Evolutionary conservation across 2,888 invertebrate species (phyloP).

Genomic region (Thelaira solivaga): DNA sequence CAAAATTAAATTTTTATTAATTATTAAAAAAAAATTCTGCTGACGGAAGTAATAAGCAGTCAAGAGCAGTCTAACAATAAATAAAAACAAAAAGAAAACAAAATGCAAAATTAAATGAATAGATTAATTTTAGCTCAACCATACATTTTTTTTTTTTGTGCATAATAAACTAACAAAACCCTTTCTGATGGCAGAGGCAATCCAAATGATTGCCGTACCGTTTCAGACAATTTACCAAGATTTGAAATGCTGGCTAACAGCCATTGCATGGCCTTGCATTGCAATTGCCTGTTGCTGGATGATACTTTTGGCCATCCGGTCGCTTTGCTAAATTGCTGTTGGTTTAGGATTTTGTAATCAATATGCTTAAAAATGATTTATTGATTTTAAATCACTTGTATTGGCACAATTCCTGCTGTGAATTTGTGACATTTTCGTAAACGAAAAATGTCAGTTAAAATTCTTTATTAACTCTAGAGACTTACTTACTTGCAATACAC

Average conservation of each 20-base stretch:
- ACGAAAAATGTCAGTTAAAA: conserved; percentile 76
- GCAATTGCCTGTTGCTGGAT: too few relatives aligned
- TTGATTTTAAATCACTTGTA: conserved; percentile 77
- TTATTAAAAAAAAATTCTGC: too few relatives aligned
- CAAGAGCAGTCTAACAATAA: neutral
- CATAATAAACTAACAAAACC: conserved; percentile 5
- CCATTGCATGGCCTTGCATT: too few relatives aligned
- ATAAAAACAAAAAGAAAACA: too few relatives aligned
- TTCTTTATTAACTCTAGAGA: conserved; percentile 70
- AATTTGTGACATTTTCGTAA: conserved; percentile 76
- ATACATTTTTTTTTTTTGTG: neutral
- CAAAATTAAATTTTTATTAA: too few relatives aligned
- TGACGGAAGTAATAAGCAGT: neutral
- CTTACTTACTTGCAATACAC: neutral
- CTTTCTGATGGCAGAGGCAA: conserved; percentile 24
- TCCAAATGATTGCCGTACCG: conserved; percentile 3
- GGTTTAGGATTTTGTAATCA: conserved; percentile 66
- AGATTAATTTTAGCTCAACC: too few relatives aligned
- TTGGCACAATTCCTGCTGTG: conserved; percentile 76
- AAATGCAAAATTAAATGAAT: too few relatives aligned
- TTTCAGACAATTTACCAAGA: conserved; percentile 3
- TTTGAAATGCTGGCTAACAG: neutral
- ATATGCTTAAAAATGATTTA: conserved; percentile 72
- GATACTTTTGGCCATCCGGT: conserved; percentile 4
- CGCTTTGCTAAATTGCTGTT: conserved; percentile 26